Conservation (phyloP, 2,113 vertebrate genomes). For the Coracopsis vasa region DNA sequence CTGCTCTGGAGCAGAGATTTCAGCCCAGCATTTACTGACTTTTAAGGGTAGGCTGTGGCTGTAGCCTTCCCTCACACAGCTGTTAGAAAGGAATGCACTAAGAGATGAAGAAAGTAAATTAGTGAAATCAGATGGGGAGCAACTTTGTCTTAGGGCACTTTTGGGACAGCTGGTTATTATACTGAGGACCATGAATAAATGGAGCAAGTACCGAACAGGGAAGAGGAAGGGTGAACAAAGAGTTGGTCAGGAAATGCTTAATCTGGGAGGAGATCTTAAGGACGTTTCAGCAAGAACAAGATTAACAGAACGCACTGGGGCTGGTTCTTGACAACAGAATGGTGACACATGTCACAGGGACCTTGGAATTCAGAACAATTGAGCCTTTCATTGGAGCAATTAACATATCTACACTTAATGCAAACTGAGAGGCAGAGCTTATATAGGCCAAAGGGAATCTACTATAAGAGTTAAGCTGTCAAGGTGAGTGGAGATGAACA, state of each 20-base stretch:
- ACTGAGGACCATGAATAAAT: not conserved
- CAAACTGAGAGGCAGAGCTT: not conserved
- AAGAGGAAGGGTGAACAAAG: not conserved
- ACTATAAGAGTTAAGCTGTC: too few relatives aligned
- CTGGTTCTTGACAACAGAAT: not conserved
- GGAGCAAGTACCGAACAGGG: not conserved
- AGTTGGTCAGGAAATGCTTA: not conserved
- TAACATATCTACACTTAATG: not conserved
- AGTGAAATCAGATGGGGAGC: not conserved
- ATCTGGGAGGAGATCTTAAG: not conserved
- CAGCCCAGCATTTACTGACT: not conserved
- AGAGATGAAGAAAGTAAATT: not conserved
- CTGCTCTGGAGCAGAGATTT: not conserved
- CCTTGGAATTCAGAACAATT: not conserved
- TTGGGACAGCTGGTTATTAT: not conserved
- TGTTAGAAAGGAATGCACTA: not conserved
- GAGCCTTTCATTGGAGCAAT: not conserved
- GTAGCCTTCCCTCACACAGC: not conserved
- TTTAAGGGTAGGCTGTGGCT: not conserved
- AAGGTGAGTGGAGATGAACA: too few relatives aligned
- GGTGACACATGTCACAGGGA: not conserved
- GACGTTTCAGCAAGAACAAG: not conserved
- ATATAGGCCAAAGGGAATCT: not conserved
- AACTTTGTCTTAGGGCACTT: not conserved
- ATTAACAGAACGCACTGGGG: not conserved